Evolutionary conservation across 2,113 vertebrate species (phyloP).

Genomic region (Struthio camelus): DNA sequence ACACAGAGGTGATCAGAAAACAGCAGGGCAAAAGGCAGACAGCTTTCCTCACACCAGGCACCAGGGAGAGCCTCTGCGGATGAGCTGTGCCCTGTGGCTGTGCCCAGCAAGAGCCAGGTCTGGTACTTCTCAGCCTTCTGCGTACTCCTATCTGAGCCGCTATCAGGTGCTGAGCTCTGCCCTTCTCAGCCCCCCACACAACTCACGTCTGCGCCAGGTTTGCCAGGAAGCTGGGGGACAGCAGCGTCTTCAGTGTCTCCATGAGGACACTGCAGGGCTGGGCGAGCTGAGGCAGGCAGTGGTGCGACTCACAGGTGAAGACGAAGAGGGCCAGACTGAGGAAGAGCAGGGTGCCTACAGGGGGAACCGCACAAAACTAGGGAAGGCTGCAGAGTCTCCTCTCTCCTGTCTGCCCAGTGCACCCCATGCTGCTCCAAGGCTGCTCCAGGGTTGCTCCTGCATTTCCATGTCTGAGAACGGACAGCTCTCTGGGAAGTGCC

Average conservation of each 20-base stretch:
- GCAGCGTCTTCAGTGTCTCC: constrained; percentile 69
- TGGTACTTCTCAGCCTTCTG: neutral
- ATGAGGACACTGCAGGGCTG: constrained; percentile 60
- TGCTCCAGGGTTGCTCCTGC: neutral
- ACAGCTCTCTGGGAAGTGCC: neutral
- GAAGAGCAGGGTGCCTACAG: constrained; percentile 72
- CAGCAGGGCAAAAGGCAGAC: neutral
- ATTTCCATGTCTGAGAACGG: neutral
- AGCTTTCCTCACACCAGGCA: neutral
- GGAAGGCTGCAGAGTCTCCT: neutral
- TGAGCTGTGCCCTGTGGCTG: neutral
- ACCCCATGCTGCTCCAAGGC: neutral
- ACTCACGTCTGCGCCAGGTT: constrained; percentile 77
- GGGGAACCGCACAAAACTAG: neutral
- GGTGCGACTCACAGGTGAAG: constrained; percentile 70
- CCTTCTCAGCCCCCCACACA: neutral
- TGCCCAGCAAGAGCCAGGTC: neutral
- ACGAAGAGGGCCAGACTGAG: constrained; percentile 68
- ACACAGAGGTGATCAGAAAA: neutral
- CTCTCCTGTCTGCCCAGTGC: neutral
- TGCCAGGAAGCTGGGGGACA: constrained; percentile 72
- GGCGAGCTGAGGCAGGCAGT: constrained; percentile 71
- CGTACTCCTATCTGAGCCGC: accelerated
- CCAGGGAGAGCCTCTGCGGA: neutral
- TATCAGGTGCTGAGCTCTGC: neutral